Evolutionary conservation across 2,113 vertebrate species (phyloP).

Genomic region (Copsychus sechellarum): DNA sequence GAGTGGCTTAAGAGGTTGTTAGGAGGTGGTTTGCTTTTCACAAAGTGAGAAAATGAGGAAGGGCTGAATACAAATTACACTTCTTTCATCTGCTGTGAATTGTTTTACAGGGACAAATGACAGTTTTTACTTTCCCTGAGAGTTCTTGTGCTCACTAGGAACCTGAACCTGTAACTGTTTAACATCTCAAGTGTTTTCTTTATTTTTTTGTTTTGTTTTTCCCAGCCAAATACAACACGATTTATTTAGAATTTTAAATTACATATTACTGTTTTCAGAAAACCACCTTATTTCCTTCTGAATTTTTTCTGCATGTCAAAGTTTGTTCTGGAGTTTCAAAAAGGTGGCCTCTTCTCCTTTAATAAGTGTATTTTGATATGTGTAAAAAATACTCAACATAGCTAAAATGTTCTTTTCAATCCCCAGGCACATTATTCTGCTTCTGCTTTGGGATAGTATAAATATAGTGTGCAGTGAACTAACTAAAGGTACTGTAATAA

Average conservation of each 20-base stretch:
- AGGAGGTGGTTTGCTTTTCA: not conserved
- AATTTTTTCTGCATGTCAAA: not conserved
- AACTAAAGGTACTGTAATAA: not conserved
- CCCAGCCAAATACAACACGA: not conserved
- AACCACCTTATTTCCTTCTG: not conserved
- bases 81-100: not conserved
- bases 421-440: not conserved
- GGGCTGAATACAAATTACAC: not conserved
- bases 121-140: not conserved
- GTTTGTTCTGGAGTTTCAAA: not conserved
- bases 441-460: not conserved
- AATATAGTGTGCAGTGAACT: not conserved
- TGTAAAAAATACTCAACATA: not conserved
- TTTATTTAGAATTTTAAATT: not conserved
- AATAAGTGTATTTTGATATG: not conserved
- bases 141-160: not conserved
- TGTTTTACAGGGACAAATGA: not conserved
- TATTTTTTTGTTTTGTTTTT: not conserved
- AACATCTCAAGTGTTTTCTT: not conserved
- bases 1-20: not conserved
- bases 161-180: not conserved
- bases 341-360: not conserved
- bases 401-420: not conserved
- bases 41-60: not conserved
- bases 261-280: not conserved